Evolutionary conservation across 2,797 vertebrate species (phyloP).

Genomic region (Psittacula derbiana): DNA sequence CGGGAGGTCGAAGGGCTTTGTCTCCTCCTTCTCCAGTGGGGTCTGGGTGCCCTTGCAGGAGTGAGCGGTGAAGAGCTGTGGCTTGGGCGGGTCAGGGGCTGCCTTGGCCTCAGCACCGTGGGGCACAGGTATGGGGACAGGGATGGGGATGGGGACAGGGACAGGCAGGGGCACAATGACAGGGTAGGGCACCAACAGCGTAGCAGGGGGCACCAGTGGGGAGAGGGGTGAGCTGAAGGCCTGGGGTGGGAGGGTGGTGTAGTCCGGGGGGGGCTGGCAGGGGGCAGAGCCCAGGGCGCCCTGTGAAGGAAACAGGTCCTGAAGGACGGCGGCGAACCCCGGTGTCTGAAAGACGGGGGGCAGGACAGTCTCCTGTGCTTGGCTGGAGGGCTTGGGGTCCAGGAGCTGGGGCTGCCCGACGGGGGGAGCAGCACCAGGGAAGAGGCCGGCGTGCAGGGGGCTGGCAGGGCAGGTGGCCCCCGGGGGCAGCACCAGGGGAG

Average conservation of each 20-base stretch:
- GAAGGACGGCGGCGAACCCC: constrained; percentile 89
- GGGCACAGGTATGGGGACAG: constrained; percentile 88
- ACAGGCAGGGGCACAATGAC: constrained; percentile 94
- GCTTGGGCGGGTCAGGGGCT: constrained; percentile 78
- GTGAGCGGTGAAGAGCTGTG: constrained; percentile 68
- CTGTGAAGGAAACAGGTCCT: constrained; percentile 91
- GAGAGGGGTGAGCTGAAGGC: constrained; percentile 87
- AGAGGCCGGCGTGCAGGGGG: constrained; percentile 85
- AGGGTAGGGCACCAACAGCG: constrained; percentile 92
- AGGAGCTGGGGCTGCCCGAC: constrained; percentile 82
- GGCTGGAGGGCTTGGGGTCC: constrained; percentile 85
- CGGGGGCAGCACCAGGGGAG: constrained; percentile 85
- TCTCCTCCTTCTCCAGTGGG: constrained; percentile 81
- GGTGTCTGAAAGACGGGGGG: constrained; percentile 89
- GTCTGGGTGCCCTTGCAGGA: constrained; percentile 90
- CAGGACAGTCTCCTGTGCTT: constrained; percentile 83
- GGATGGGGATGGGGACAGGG: constrained; percentile 92
- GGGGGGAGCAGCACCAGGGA: constrained; percentile 79
- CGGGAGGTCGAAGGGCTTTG: constrained; percentile 73
- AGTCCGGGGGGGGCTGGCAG: constrained; percentile 76
- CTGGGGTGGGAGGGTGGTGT: constrained; percentile 76
- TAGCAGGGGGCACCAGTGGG: constrained; percentile 91
- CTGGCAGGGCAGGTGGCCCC: constrained; percentile 75
- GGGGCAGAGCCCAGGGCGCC: constrained; percentile 75
- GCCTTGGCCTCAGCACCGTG: constrained; percentile 83